Evolutionary conservation across 2,113 vertebrate species (phyloP).

Genomic region (Limanda limanda): DNA sequence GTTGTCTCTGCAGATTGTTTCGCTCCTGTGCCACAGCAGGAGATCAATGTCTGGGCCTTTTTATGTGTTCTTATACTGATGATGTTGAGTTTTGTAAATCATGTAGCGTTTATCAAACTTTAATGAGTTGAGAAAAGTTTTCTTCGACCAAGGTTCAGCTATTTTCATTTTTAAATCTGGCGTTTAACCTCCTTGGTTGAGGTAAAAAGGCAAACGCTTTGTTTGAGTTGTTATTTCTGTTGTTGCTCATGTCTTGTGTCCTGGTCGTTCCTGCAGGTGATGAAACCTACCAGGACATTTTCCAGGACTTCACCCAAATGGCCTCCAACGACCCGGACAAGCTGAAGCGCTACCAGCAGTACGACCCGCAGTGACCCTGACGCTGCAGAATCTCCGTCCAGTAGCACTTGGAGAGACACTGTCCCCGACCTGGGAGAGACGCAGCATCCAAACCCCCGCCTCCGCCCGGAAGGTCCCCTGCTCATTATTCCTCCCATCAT

Average conservation of each 20-base stretch:
- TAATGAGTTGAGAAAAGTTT: no score
- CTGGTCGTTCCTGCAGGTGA: slow-evolving; percentile 84
- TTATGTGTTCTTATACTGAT: no score
- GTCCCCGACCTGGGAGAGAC: not conserved
- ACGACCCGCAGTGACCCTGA: slow-evolving; percentile 87
- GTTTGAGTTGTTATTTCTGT: not conserved
- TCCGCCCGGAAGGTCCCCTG: not conserved
- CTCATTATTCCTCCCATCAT: slow-evolving; percentile 6
- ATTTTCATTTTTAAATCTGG: no score
- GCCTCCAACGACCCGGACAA: slow-evolving; percentile 98
- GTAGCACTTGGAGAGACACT: not conserved
- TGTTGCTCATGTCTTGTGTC: slow-evolving; percentile 10
- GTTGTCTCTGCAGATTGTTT: no score
- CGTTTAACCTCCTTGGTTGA: not conserved
- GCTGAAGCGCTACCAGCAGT: slow-evolving; percentile 92
- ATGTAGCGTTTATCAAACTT: no score
- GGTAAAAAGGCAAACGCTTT: not conserved
- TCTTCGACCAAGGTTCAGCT: no score
- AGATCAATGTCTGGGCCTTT: no score
- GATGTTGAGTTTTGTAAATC: no score
- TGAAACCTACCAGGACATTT: slow-evolving; percentile 98
- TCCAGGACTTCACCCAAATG: slow-evolving; percentile 98
- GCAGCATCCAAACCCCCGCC: not conserved
- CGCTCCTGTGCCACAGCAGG: no score
- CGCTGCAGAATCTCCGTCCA: not conserved